phyloP scores from a whole-genome alignment of 2,113 vertebrate genomes.

The Sorex araneus region DNA sequence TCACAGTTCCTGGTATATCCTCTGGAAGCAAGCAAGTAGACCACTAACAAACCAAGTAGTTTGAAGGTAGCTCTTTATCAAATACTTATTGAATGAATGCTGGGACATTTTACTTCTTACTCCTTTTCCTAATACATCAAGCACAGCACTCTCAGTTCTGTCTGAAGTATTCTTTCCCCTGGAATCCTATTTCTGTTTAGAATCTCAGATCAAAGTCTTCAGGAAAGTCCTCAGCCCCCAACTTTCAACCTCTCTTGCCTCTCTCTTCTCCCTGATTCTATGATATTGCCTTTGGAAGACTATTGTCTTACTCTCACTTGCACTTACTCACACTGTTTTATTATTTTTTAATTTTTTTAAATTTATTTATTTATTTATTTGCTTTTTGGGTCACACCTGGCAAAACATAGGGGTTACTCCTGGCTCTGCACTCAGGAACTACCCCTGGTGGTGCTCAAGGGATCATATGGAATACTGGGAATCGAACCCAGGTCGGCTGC shows the following conservation, averaged over 20 bases:
- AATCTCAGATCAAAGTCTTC: slow-evolving; percentile 1
- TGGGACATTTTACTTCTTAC: neutral
- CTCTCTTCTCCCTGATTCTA: neutral
- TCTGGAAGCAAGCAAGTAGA: neutral
- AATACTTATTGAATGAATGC: neutral
- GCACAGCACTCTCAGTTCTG: neutral
- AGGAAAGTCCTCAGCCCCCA: neutral
- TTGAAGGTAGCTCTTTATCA: neutral
- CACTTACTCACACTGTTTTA: accelerated
- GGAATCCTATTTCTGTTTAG: neutral
- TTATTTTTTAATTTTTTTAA: too few relatives aligned
- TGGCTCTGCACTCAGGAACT: too few relatives aligned
- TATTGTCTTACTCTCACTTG: neutral
- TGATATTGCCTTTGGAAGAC: neutral
- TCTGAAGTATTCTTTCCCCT: neutral
- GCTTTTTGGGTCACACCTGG: too few relatives aligned
- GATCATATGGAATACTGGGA: too few relatives aligned
- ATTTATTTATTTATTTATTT: too few relatives aligned
- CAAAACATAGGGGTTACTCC: too few relatives aligned
- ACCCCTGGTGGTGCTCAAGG: too few relatives aligned
- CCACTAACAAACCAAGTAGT: neutral
- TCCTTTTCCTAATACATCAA: neutral
- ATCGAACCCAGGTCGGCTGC: too few relatives aligned
- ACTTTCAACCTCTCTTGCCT: neutral
- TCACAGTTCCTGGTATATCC: neutral